These are phyloP conservation scores for Nezara viridula DNA, from an alignment of 2,888 invertebrate genomes.

Conservation along the genomic window DNA sequence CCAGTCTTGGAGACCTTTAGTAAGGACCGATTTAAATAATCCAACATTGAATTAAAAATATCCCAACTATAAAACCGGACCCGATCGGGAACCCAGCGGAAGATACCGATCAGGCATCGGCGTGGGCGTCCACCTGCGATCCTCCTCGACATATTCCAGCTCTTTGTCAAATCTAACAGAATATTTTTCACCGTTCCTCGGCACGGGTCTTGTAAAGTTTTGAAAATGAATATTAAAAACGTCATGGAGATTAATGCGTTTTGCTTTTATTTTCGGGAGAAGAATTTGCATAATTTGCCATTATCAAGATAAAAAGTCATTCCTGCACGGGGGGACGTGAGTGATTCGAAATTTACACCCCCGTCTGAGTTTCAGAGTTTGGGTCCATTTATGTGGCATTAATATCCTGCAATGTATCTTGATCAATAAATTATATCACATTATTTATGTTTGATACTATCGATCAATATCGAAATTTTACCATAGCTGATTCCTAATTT, in stretches of 20 bases:
- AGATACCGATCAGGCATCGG: constrained; percentile 18
- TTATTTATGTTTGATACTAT: not conserved
- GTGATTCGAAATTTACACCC: not conserved
- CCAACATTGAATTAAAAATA: constrained; percentile 37
- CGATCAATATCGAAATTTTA: too few relatives aligned
- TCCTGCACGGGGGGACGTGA: not conserved
- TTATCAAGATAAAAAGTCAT: constrained; percentile 25
- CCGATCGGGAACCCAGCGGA: not conserved
- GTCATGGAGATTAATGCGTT: constrained; percentile 21
- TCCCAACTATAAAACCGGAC: constrained; percentile 44
- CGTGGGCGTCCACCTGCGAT: constrained; percentile 36
- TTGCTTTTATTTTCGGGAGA: not conserved
- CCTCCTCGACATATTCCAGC: not conserved
- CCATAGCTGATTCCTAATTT: too few relatives aligned
- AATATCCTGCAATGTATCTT: not conserved
- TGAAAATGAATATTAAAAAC: not conserved
- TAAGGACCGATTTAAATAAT: constrained; percentile 22
- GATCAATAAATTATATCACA: not conserved
- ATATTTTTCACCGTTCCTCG: not conserved
- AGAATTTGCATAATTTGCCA: constrained; percentile 25
- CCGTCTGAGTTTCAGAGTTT: not conserved
- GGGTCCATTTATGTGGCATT: not conserved
- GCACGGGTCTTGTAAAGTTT: not conserved
- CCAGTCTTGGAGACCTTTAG: constrained; percentile 31
- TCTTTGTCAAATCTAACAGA: constrained; percentile 32